Percentiles rank a stretch among this genome's conserved stretches.
Evolutionary conservation across 2,797 vertebrate species (phyloP).

Genomic region (Hydrophis major): DNA sequence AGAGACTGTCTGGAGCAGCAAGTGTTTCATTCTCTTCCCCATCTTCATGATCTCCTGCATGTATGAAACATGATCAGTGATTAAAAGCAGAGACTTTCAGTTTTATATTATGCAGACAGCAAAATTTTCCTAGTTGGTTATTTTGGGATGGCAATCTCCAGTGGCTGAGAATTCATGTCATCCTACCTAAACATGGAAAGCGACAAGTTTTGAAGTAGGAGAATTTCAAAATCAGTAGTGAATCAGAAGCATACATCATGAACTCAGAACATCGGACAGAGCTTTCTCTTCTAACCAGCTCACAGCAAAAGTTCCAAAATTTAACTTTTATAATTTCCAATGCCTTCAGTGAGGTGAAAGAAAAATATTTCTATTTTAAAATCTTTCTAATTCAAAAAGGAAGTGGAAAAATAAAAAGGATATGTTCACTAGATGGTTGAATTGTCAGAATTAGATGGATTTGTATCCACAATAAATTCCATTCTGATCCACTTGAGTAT

Average conservation of each 20-base stretch:
- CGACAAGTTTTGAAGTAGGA: neutral
- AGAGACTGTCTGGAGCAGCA: constrained; percentile 79
- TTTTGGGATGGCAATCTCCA: neutral
- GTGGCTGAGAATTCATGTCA: neutral
- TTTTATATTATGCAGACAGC: neutral
- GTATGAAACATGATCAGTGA: constrained; percentile 43
- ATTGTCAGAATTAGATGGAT: neutral
- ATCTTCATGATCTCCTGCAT: constrained; percentile 77
- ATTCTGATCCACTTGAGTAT: neutral
- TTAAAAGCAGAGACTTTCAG: constrained; percentile 26
- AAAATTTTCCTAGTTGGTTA: neutral
- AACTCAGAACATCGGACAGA: neutral
- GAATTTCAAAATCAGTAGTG: neutral
- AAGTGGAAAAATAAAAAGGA: neutral
- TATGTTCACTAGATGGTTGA: neutral
- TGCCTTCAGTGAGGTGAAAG: neutral
- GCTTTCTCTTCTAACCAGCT: neutral
- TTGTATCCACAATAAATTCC: too few species aligned
- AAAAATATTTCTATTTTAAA: neutral
- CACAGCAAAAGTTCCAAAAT: neutral
- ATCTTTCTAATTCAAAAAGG: neutral
- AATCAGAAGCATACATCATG: neutral
- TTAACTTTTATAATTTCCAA: neutral
- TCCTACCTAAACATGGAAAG: neutral
- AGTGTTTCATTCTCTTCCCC: constrained; percentile 77